Base-by-base conservation (phyloP, 1,140 invertebrate species). In the Rhizoglyphus robini region DNA sequence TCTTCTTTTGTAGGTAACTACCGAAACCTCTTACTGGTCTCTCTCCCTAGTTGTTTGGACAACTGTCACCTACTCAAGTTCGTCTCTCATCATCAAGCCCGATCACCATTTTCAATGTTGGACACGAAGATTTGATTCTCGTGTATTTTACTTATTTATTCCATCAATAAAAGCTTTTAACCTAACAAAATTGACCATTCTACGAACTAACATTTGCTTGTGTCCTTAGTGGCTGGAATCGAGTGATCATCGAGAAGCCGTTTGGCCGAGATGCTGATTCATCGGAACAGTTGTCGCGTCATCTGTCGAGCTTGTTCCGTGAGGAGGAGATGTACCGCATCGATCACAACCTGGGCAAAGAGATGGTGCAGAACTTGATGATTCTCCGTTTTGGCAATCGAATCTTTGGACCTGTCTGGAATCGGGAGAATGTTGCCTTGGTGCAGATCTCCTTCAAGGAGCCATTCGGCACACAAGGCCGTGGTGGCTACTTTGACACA, bases 281-380 rank as follows among this genome's bases (percentile, higher is more conserved):
- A 15, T 64, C 67, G 1, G 18, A 20, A 29, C 32, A 5, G 8
- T 23, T 68, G 4, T 67, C 66, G 46, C n/a, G 25, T 11, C 34
- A 46, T 32, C 13, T 67, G 23, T 66, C 29, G 3, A 27, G 15
- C 11, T 15, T 67, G 38, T 74, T 74, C 58, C 41, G 34, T 5
- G 75, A 76, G 62, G 68, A 74, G 13, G 72, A 76, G 65, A 70
- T 76, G 5, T 75, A 71, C 65, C 69, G 74, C 51, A 71, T 76
- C 36, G 76, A 77, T 67, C 76, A 77, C 65, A 77, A 76, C 63
- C 67, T 77, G 8, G 75, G 73, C 20, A 77, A 77, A 59, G 34
- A 38, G 34, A 64, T 38, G 20, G 59, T 61, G 48, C 64, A 47
- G 27, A 66, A 65, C 57, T 54, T 46, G 20, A 48, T 54, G 51